Conservation (phyloP, 2,888 invertebrate genomes). For the Rhingia campestris region DNA sequence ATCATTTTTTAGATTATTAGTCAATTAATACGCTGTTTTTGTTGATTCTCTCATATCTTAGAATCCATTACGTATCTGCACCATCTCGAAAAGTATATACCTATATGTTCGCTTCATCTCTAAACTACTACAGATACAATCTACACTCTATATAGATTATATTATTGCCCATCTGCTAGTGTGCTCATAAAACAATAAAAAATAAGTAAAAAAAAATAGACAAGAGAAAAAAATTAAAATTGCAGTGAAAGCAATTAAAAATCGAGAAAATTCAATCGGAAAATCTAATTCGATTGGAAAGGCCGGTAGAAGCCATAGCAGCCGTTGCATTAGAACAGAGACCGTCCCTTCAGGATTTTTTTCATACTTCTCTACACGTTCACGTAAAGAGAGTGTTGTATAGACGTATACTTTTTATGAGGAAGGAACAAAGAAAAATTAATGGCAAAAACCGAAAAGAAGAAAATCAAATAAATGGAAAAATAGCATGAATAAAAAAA, state of each 20-base stretch:
- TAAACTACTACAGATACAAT: background rate
- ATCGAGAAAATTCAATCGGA: constrained; percentile 82
- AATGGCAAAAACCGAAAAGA: constrained; percentile 70
- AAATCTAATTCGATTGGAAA: constrained; percentile 81
- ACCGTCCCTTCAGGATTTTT: constrained; percentile 63
- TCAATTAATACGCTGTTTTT: too few relatives aligned
- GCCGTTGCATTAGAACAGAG: constrained; percentile 67
- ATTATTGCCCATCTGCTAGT: constrained; percentile 76
- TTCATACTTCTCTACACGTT: constrained; percentile 42
- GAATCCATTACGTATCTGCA: too few relatives aligned
- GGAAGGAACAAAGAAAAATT: constrained; percentile 76
- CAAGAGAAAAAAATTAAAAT: constrained; percentile 70
- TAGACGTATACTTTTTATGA: constrained; percentile 67
- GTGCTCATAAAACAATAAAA: constrained; percentile 75
- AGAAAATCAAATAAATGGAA: constrained; percentile 69
- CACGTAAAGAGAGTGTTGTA: constrained; percentile 55
- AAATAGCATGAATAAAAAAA: constrained; percentile 54
- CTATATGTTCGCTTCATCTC: background rate
- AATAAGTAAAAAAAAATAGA: constrained; percentile 56
- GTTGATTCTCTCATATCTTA: too few relatives aligned
- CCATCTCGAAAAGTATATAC: background rate
- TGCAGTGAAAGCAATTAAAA: constrained; percentile 81
- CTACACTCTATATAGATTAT: constrained; percentile 35
- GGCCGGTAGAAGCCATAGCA: constrained; percentile 61
- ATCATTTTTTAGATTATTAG: too few relatives aligned